These are phyloP conservation scores for Cryptoleucopteryx plumbea DNA, from an alignment of 2,113 vertebrate genomes.

Conservation along the genomic window DNA sequence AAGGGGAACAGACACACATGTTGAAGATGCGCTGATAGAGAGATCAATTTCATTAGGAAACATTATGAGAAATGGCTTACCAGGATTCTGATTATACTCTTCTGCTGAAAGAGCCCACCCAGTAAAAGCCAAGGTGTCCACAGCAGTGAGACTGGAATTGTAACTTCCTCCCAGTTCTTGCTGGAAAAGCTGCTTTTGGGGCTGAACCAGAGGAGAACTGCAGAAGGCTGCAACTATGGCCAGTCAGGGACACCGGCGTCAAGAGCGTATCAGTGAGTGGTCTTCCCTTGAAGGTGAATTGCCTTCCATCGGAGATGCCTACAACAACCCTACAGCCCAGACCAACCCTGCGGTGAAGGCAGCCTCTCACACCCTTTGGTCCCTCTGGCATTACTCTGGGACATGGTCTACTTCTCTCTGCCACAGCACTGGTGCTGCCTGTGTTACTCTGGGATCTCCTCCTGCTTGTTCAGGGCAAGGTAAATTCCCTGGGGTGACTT, in stretches of 20 bases:
- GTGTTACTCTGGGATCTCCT: neutral
- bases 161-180: neutral
- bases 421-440: neutral
- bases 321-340: neutral
- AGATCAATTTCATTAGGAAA: neutral
- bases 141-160: neutral
- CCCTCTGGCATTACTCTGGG: neutral
- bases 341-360: neutral
- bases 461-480: neutral
- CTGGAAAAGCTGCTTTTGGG: neutral
- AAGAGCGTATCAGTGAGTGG: neutral
- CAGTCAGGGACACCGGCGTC: rapidly evolving
- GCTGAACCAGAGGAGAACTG: neutral
- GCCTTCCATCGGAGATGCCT: neutral
- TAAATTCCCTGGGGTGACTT: neutral
- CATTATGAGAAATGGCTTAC: neutral
- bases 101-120: neutral
- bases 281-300: neutral
- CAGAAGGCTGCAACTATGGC: neutral
- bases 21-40: neutral
- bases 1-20: neutral
- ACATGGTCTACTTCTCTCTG: neutral
- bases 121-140: neutral
- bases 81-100: neutral
- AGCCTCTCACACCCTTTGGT: neutral